These are phyloP conservation scores for Choloepus didactylus DNA, from an alignment of 2,797 vertebrate species.

Conservation along the genomic window DNA sequence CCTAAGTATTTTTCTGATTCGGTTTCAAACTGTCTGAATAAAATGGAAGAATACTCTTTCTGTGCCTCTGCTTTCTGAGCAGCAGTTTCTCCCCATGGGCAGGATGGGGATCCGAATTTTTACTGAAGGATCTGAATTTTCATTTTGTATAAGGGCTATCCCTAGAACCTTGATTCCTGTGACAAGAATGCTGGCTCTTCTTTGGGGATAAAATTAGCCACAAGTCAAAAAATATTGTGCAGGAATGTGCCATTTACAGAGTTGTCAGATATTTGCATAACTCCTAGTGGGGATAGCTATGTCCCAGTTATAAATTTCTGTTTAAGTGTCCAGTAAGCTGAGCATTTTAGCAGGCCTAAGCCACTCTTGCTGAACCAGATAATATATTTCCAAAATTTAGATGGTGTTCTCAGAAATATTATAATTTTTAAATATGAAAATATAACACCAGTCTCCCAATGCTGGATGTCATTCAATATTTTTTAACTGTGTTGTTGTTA, in stretches of 20 bases:
- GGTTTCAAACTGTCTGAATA: not conserved
- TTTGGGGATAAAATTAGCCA: not conserved
- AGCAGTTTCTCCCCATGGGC: not conserved
- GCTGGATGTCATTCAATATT: not conserved
- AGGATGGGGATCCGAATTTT: not conserved
- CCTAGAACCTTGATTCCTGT: not conserved
- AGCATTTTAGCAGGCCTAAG: not conserved
- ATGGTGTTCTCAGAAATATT: not conserved
- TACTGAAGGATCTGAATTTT: not conserved
- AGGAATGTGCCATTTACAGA: not conserved
- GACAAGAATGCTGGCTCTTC: not conserved
- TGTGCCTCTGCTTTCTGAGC: not conserved
- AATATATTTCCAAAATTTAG: not conserved
- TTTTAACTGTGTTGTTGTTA: not conserved
- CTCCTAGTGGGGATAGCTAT: not conserved
- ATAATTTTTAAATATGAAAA: not conserved
- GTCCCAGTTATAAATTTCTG: not conserved
- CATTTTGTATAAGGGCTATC: not conserved
- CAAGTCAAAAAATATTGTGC: not conserved
- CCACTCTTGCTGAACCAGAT: not conserved
- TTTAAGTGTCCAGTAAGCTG: not conserved
- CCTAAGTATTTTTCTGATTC: constrained; percentile 7
- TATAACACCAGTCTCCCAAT: not conserved
- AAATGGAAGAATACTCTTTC: not conserved
- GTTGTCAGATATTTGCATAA: not conserved